These are phyloP conservation scores for Girardia tigrina DNA, from an alignment of 2,888 invertebrate genomes.

Conservation along the genomic window DNA sequence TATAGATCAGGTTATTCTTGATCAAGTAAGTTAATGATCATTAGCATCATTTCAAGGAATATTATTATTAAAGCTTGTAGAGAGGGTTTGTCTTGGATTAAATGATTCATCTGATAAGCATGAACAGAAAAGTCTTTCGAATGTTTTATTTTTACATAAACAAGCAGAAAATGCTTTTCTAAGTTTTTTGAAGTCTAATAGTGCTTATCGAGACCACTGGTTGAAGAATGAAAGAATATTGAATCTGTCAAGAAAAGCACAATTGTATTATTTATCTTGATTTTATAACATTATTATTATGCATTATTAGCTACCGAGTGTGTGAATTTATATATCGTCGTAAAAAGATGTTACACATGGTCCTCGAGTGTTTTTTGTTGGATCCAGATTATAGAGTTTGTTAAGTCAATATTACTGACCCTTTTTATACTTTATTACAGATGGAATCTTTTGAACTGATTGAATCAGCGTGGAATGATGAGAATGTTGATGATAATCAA, in stretches of 20 bases:
- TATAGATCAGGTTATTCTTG: neutral
- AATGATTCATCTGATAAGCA: neutral
- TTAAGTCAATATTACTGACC: neutral
- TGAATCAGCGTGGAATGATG: conserved; percentile 2
- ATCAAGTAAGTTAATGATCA: neutral
- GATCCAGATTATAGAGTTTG: conserved; percentile 5
- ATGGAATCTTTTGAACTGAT: neutral
- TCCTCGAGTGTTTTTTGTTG: conserved; percentile 3
- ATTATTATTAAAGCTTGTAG: neutral
- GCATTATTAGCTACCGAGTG: neutral
- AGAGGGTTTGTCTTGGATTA: neutral
- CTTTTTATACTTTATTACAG: neutral
- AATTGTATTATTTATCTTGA: neutral
- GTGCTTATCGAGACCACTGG: neutral
- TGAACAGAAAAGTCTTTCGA: neutral
- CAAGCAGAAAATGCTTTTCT: neutral
- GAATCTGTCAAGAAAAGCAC: neutral
- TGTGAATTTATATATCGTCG: neutral
- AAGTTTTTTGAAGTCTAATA: neutral
- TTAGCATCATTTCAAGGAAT: neutral
- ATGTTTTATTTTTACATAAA: neutral
- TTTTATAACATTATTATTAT: neutral
- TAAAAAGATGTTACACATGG: neutral
- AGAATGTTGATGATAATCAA: neutral
- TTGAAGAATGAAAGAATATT: conserved; percentile 6